Conservation (phyloP, 2,888 invertebrate genomes). For the Amphipoea oculea region DNA sequence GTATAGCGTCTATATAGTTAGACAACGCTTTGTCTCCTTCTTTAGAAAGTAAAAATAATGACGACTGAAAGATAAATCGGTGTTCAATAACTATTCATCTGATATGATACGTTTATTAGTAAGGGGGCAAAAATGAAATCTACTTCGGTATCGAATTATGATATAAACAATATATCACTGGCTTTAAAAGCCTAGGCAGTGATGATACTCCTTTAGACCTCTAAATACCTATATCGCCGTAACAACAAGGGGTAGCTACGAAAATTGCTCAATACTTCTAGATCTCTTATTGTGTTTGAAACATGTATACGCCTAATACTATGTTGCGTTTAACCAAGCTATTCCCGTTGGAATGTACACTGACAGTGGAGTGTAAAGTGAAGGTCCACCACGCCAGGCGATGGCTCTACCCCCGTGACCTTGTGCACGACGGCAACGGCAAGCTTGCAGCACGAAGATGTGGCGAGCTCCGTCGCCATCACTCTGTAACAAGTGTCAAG, state of each 20-base stretch:
- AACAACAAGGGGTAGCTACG: slow-evolving; percentile 32
- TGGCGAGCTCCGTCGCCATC: slow-evolving; percentile 44
- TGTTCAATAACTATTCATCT: too few relatives aligned
- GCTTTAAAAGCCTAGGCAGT: slow-evolving; percentile 79
- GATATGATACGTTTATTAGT: too few relatives aligned
- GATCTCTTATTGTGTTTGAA: slow-evolving; percentile 46
- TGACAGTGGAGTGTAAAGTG: slow-evolving; percentile 60
- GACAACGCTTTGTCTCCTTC: too few relatives aligned
- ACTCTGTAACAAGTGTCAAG: slow-evolving; percentile 65
- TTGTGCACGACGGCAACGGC: slow-evolving; percentile 64
- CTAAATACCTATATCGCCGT: slow-evolving; percentile 34
- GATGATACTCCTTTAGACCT: slow-evolving; percentile 68
- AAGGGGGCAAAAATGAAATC: slow-evolving; percentile 12
- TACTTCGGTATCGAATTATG: slow-evolving; percentile 42
- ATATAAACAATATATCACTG: slow-evolving; percentile 71
- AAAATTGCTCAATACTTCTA: slow-evolving; percentile 36
- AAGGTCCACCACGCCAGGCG: slow-evolving; percentile 41
- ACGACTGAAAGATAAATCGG: too few relatives aligned
- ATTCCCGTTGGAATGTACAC: slow-evolving; percentile 76
- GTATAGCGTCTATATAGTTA: too few relatives aligned
- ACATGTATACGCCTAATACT: slow-evolving; percentile 58
- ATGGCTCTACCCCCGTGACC: slow-evolving; percentile 29
- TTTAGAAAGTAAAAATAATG: too few relatives aligned
- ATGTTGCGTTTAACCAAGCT: slow-evolving; percentile 41
- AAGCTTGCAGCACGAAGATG: slow-evolving; percentile 61